These are phyloP conservation scores for Montipora foliosa DNA, from an alignment of 64 coral and sea anemone species.

Conservation along the genomic window DNA sequence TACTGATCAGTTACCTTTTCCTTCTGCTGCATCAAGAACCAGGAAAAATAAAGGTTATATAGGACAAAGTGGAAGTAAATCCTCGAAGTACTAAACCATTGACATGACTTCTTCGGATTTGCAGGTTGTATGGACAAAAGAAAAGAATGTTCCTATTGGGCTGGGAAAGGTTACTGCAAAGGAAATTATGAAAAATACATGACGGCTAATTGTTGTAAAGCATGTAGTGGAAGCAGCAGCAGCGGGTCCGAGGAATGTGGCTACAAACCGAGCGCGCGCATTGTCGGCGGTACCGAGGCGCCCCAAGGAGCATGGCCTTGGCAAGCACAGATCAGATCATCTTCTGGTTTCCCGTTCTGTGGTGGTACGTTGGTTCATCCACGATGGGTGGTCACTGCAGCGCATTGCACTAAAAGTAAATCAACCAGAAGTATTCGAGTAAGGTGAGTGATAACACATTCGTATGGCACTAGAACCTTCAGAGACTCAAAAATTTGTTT, in stretches of 20 bases:
- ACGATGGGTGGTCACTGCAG: constrained; percentile 62
- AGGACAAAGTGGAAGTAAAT: not conserved
- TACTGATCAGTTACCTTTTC: too few relatives aligned
- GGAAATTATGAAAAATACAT: not conserved
- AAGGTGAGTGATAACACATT: not conserved
- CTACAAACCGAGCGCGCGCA: not conserved
- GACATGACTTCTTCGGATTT: too few relatives aligned
- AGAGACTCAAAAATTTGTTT: too few relatives aligned
- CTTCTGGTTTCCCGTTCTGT: constrained; percentile 30
- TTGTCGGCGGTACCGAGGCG: constrained; percentile 41
- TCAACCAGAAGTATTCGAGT: constrained; percentile 25
- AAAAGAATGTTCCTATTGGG: not conserved
- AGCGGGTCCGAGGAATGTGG: constrained; percentile 4
- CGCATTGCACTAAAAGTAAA: constrained; percentile 32
- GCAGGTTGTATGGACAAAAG: not conserved
- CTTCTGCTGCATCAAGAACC: too few relatives aligned
- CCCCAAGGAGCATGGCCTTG: constrained; percentile 63
- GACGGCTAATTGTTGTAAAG: constrained; percentile 54
- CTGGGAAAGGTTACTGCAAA: not conserved
- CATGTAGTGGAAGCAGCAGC: constrained; percentile 25
- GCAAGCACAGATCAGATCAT: constrained; percentile 48
- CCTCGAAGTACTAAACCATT: not conserved
- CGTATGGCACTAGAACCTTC: too few relatives aligned
- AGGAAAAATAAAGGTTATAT: too few relatives aligned
- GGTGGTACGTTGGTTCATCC: constrained; percentile 59